A percentile compares a stretch with the other conserved stretches of the same genome.
phyloP scores from a whole-genome alignment of 2,797 vertebrate genomes.

The Liasis olivaceus region DNA sequence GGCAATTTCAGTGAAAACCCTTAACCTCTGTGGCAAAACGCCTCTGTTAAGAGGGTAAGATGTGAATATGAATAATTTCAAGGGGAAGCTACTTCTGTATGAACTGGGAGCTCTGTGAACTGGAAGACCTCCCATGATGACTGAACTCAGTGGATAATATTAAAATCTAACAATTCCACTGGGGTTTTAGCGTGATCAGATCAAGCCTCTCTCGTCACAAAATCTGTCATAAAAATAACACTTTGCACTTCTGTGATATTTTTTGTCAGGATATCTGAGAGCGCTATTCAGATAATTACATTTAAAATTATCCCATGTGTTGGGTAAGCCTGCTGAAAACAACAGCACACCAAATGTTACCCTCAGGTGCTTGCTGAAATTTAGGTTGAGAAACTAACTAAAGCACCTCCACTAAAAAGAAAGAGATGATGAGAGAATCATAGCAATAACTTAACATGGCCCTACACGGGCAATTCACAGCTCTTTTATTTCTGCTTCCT shows the following conservation, averaged over 20 bases:
- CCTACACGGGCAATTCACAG: neutral
- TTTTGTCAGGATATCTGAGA: conserved; percentile 29
- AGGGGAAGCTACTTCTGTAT: conserved; percentile 5
- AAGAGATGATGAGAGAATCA: neutral
- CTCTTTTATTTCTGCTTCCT: neutral
- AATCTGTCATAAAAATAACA: conserved; percentile 31
- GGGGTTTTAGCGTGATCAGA: conserved; percentile 41
- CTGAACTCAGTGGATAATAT: conserved; percentile 9
- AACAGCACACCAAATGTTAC: neutral
- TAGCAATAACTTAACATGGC: neutral
- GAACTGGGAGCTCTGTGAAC: conserved; percentile 37
- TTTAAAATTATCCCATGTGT: neutral
- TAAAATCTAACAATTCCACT: conserved; percentile 40
- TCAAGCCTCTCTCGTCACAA: conserved; percentile 34
- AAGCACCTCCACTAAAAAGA: neutral
- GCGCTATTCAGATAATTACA: conserved; percentile 41
- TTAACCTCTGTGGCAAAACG: conserved; percentile 30
- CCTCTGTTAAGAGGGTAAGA: conserved; percentile 21
- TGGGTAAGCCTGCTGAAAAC: conserved; percentile 8
- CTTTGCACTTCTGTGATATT: conserved; percentile 30
- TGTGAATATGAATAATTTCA: conserved; percentile 30
- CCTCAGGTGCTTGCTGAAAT: neutral
- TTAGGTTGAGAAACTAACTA: neutral
- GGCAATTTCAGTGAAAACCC: conserved; percentile 28
- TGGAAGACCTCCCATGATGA: conserved; percentile 34